phyloP scores from a whole-genome alignment of 2,113 vertebrate species.

The Cettia cetti region DNA sequence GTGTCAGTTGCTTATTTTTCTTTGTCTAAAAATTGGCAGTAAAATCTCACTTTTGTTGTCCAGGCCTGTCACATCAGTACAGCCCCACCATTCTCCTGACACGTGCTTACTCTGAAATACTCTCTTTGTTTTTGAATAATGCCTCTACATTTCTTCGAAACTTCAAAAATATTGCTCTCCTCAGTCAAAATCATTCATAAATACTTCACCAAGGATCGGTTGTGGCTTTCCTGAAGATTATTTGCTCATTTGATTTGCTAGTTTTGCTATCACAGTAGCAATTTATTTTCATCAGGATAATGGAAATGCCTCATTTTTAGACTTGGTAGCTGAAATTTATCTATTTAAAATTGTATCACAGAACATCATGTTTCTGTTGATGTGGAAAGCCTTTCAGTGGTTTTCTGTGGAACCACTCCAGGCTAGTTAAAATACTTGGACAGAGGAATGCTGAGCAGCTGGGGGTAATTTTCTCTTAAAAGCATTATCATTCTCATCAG shows the following conservation, averaged over 20 bases:
- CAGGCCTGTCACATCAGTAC: background rate
- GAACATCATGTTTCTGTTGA: background rate
- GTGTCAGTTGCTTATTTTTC: background rate
- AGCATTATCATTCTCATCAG: background rate
- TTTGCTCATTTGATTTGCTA: constrained; percentile 18
- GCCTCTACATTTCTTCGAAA: background rate
- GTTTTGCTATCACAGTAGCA: background rate
- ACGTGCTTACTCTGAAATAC: background rate
- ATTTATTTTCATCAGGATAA: background rate
- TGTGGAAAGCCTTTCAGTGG: background rate
- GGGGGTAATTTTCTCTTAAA: background rate
- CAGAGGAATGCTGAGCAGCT: background rate
- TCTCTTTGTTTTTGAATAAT: background rate
- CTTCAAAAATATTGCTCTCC: background rate
- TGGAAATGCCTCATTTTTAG: background rate
- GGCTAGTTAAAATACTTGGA: background rate
- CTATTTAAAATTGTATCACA: background rate
- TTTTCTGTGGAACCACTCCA: background rate
- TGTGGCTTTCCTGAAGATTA: background rate
- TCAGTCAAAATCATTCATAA: constrained; percentile 27
- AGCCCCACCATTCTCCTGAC: background rate
- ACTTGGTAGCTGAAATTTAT: background rate
- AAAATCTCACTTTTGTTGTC: background rate
- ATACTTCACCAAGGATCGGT: background rate
- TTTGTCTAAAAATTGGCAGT: background rate